Base-by-base conservation (phyloP, 2,113 vertebrate species). In the Octodon degus region DNA sequence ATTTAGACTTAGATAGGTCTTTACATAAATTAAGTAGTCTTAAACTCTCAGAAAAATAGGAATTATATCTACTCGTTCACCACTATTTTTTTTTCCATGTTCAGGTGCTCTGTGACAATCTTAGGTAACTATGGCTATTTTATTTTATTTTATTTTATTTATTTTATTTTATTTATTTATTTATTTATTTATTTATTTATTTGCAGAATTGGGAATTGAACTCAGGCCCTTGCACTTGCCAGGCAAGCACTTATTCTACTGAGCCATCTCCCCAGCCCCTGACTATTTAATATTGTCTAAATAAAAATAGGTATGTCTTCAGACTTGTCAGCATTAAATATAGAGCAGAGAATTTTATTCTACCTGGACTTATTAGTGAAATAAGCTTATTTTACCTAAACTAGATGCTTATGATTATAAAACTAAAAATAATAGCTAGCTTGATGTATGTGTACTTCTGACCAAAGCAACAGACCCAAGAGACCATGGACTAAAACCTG, bases 311-410 rank as follows among this genome's bases (percentile, higher is more conserved):
- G 5, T 60, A 58, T 82, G 13, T 87, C 82, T 43, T 74, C 3
- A 65, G 34, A 86, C 25, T 76, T 94, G 47, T 77, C 34, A 53
- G n/a, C 24, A 65, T 87, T 93, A 86, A 62, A 50, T 79, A 24
- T 34, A 84, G 84, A 20, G 24, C 32, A 96, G 50, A 85, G 62
- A 84, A 76, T 80, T 89, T 70, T 72, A 63, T 76, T 89, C 19
- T 27, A 87, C 68, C 6, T 87, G 14, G 22, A 72, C 62, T 85
- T 76, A 37, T 7, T 70, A 82, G 53, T 63, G 24, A 92, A 86
- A 86, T 84, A 63, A 43, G 43, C 17, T 77, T 65, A 60, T 77
- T 5, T 34, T 70, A 62, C 40, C n/a, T 87, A 34, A 65, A 34
- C 32, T 70, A 47, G 34, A 32, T 87, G 7, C 63, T 92, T 91